A percentile compares a stretch with the other conserved stretches of the same genome.
phyloP scores from a whole-genome alignment of 1,140 invertebrate genomes.

The Oncopodura yosiiana region DNA sequence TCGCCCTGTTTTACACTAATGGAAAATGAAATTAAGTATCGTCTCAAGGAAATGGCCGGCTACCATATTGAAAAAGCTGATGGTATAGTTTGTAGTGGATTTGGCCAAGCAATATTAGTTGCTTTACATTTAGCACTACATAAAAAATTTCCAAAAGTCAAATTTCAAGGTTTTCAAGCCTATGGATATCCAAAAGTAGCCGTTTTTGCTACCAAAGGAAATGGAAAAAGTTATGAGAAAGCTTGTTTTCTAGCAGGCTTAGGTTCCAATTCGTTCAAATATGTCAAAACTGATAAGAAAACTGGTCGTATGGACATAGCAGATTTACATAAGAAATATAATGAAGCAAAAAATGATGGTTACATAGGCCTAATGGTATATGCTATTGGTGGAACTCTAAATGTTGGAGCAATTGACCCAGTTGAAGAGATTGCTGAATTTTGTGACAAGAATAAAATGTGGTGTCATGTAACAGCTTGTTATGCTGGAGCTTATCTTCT shows the following conservation, averaged over 20 bases:
- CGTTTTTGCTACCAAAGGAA: background rate
- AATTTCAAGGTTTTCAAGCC: background rate
- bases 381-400: no score
- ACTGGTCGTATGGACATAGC: background rate
- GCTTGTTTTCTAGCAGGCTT: background rate
- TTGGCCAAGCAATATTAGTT: background rate
- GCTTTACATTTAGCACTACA: background rate
- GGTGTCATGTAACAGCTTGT: background rate
- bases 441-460: background rate
- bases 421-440: background rate
- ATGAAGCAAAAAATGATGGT: background rate
- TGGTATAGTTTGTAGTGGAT: background rate
- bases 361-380: background rate
- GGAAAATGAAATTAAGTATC: conserved; percentile 1
- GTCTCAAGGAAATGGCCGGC: no score
- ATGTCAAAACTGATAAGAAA: background rate
- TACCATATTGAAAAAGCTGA: background rate
- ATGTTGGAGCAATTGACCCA: background rate
- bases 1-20: conserved; percentile 3
- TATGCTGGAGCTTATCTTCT: background rate
- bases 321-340: background rate
- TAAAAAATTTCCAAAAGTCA: background rate
- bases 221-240: background rate
- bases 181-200: background rate
- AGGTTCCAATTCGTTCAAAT: background rate